These are phyloP conservation scores for Anthophora plumipes DNA, from an alignment of 2,888 invertebrate genomes.

Conservation along the genomic window DNA sequence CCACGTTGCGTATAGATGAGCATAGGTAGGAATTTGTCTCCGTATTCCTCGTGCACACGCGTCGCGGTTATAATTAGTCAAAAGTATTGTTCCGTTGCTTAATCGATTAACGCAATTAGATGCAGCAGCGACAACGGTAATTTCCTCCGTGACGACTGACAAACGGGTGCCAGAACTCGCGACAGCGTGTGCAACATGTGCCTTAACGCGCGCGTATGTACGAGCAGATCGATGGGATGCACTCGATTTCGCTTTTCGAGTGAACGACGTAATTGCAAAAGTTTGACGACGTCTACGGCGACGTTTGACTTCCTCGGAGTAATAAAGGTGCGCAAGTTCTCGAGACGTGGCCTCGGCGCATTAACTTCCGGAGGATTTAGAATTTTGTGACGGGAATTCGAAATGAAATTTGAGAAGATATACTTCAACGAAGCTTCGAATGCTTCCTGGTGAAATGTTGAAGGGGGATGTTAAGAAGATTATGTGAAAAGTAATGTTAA, in stretches of 20 bases:
- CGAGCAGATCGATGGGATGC: constrained; percentile 9
- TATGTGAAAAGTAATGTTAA: too few relatives aligned
- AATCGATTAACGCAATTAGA: constrained; percentile 37
- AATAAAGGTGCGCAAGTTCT: constrained; percentile 10
- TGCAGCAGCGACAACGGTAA: constrained; percentile 4
- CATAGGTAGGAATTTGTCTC: background rate
- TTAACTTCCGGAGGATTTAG: background rate
- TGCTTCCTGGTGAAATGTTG: background rate
- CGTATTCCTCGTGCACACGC: background rate
- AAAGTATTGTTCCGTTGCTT: constrained; percentile 8
- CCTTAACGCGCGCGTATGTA: background rate
- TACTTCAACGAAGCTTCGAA: background rate
- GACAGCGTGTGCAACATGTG: constrained; percentile 13
- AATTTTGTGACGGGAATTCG: background rate
- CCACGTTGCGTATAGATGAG: background rate
- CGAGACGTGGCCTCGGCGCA: background rate
- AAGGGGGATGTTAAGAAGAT: too few relatives aligned
- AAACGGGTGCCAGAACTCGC: constrained; percentile 13
- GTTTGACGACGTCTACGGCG: background rate
- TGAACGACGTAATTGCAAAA: constrained; percentile 35
- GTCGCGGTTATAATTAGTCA: constrained; percentile 3
- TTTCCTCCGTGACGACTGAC: constrained; percentile 11
- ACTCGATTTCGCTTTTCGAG: background rate
- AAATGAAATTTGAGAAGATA: constrained; percentile 9
- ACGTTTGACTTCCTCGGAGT: constrained; percentile 24